Evolutionary conservation across 2,797 vertebrate species (phyloP), one percentile per base, ranked within the genome.

Genomic region (Ibycter americanus): DNA sequence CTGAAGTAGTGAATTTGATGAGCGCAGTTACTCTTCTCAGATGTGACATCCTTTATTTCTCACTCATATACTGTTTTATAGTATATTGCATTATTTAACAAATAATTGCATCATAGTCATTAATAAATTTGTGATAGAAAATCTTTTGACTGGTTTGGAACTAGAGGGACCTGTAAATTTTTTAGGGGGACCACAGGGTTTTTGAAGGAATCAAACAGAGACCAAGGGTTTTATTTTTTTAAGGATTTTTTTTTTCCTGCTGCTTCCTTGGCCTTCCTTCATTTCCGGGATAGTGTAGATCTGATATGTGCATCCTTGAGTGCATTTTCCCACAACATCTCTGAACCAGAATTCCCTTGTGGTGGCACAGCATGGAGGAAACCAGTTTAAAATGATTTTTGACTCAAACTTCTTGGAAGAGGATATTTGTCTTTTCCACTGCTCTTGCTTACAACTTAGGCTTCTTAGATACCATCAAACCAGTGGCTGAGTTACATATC

Each of bases 271-370:
- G 55, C 77, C 15, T 81, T 55, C 34, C 68, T 88, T 91, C 27
- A 49, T 11, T 81, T 91, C 77, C 26, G 52, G 72, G 54, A n/a
- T 32, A 49, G 9, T 23, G 8, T 79, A 21, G 68, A 51, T 89
- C 42, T 52, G 34, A 72, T 76, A 27, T 12, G 13, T 74, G 25
- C 42, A 80, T 73, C 44, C 9, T 66, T 70, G 65, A 92, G 38
- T 65, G 40, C 12, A 8, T 79, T 95, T 93, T 90, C 87, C 55
- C 87, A 91, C 31, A 86, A 15, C 46, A 32, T 83, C 32, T 90
- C 77, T 84, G 76, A 78, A 86, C n/a, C 42, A 80, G 66, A 92
- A 89, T 88, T 96, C 67, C 63, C 74, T 59, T 73, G 59, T 77
- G 68, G 72, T 89, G 66, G 51, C 73, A 89, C 77, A 79, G 55